Evolutionary conservation across 2,888 invertebrate genomes (phyloP).

Genomic region (Leucophenga maculata): DNA sequence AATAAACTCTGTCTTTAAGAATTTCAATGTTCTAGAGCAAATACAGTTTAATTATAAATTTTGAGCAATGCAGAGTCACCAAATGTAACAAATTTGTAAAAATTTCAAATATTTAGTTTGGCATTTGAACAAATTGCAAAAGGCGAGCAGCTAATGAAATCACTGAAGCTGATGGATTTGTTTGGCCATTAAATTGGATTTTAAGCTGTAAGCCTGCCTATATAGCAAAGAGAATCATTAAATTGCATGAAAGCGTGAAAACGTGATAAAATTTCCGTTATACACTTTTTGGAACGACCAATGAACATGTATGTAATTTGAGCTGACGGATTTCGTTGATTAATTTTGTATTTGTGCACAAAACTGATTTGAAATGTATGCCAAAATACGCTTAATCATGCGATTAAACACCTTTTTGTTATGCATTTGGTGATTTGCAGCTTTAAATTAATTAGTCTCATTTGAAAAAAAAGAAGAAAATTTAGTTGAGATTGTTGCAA

Average conservation of each 20-base stretch:
- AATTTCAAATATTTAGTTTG: constrained; percentile 35
- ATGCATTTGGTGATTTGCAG: too few species aligned
- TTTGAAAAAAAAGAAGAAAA: too few species aligned
- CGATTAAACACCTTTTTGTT: too few species aligned
- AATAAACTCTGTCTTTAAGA: too few species aligned
- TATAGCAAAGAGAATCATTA: constrained; percentile 42
- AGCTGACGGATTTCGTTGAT: too few species aligned
- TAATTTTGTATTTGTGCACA: too few species aligned
- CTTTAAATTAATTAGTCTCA: too few species aligned
- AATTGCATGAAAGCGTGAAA: constrained; percentile 57
- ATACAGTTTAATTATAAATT: too few species aligned
- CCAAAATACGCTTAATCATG: too few species aligned
- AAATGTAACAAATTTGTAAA: neutral
- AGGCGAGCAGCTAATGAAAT: constrained; percentile 7
- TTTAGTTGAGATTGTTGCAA: too few species aligned
- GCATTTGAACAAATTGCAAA: constrained; percentile 50
- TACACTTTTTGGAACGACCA: neutral
- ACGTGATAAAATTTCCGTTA: constrained; percentile 57
- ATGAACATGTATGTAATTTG: neutral
- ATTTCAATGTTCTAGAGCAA: too few species aligned
- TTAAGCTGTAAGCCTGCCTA: neutral
- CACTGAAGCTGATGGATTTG: constrained; percentile 27
- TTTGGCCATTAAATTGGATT: constrained; percentile 36
- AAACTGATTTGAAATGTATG: too few species aligned
- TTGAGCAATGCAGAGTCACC: neutral